Conservation (phyloP, 2,888 invertebrate species). For the Trachelus stipa region DNA sequence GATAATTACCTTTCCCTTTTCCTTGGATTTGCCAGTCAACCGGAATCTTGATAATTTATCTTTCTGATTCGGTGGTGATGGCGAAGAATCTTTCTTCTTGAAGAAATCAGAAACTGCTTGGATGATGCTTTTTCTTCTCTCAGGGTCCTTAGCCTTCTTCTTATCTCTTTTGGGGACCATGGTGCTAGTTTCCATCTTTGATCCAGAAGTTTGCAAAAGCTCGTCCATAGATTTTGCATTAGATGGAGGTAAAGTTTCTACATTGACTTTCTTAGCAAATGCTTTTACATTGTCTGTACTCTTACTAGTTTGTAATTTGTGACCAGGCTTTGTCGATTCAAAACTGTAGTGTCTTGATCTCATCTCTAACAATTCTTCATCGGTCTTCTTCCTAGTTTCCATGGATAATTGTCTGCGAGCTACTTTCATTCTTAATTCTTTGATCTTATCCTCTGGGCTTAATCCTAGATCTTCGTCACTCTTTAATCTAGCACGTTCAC, state of each 20-base stretch:
- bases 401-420: constrained; percentile 55
- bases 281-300: constrained; percentile 62
- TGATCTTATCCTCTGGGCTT: constrained; percentile 77
- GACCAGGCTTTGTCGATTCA: constrained; percentile 29
- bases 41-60: constrained; percentile 72
- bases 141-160: constrained; percentile 74
- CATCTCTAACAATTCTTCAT: constrained; percentile 33
- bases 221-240: constrained; percentile 62
- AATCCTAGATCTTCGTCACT: constrained; percentile 80
- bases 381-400: constrained; percentile 49
- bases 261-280: constrained; percentile 44
- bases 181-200: not conserved
- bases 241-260: constrained; percentile 38
- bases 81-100: constrained; percentile 75
- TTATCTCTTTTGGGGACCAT: constrained; percentile 61
- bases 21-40: constrained; percentile 74
- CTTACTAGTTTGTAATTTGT: constrained; percentile 59
- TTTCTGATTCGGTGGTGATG: constrained; percentile 59
- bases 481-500: constrained; percentile 75
- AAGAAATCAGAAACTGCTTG: constrained; percentile 88
- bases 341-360: constrained; percentile 49
- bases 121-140: constrained; percentile 84
- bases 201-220: constrained; percentile 37
- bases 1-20: constrained; percentile 72
- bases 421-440: constrained; percentile 69